A percentile compares a stretch with the other conserved stretches of the same genome.
These are phyloP conservation scores for Drepanosiphum platanoidis DNA, from an alignment of 2,888 invertebrate species.

Conservation along the genomic window DNA sequence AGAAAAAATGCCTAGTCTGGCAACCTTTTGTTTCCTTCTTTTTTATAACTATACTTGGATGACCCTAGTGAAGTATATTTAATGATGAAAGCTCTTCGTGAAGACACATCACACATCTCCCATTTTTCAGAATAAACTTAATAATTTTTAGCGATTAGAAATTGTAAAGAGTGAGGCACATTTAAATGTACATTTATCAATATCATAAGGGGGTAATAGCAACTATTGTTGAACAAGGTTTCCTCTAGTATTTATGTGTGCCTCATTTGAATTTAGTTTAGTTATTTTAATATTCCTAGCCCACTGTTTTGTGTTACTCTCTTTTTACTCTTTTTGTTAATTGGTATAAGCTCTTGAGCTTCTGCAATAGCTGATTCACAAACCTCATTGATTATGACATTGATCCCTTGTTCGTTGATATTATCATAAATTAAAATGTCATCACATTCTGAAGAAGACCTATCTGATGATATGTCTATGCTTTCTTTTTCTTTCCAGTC, in stretches of 20 bases:
- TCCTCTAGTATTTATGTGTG: slow-evolving; percentile 11
- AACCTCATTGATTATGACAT: slow-evolving; percentile 3
- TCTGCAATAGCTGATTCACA: slow-evolving; percentile 24
- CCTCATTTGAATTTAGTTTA: slow-evolving; percentile 11
- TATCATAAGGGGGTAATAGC: slow-evolving; percentile 11
- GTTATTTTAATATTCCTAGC: slow-evolving; percentile 13
- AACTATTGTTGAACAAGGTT: not conserved
- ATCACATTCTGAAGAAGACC: too few species aligned
- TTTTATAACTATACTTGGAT: slow-evolving; percentile 17
- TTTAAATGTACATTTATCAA: slow-evolving; percentile 29
- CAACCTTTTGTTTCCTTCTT: slow-evolving; percentile 3
- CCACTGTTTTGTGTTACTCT: slow-evolving; percentile 28
- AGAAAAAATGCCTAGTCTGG: too few species aligned
- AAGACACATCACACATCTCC: slow-evolving; percentile 3
- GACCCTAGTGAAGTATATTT: slow-evolving; percentile 6
- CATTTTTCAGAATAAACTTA: slow-evolving; percentile 24
- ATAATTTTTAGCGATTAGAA: slow-evolving; percentile 9
- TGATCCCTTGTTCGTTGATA: slow-evolving; percentile 11
- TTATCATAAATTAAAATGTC: too few species aligned
- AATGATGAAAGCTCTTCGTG: slow-evolving; percentile 7
- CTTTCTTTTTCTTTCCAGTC: slow-evolving; percentile 6
- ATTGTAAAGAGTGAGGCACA: slow-evolving; percentile 16
- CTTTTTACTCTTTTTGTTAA: slow-evolving; percentile 17
- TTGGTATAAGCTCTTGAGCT: slow-evolving; percentile 7
- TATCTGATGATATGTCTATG: slow-evolving; percentile 14